These are phyloP conservation scores for Trichoplusia ni DNA, from an alignment of 1,140 invertebrate species.

Conservation along the genomic window DNA sequence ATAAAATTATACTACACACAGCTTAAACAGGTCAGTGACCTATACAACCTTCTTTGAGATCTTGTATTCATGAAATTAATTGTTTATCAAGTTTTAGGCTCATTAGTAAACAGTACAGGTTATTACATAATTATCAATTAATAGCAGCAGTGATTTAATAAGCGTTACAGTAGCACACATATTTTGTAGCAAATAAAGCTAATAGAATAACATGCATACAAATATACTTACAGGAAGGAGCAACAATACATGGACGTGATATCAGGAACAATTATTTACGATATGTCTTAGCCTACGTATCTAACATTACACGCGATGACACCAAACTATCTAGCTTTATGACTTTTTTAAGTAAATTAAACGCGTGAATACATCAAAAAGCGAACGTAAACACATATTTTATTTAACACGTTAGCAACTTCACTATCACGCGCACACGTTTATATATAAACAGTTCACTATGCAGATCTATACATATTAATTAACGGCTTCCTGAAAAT, in stretches of 20 bases:
- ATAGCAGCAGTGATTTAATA: not conserved
- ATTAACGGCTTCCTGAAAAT: slow-evolving; percentile 2
- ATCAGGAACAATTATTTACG: slow-evolving; percentile 52
- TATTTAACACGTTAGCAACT: slow-evolving; percentile 43
- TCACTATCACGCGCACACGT: slow-evolving; percentile 16
- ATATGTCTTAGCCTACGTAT: slow-evolving; percentile 37
- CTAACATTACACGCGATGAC: slow-evolving; percentile 32
- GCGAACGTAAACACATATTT: slow-evolving; percentile 50
- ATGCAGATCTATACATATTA: slow-evolving; percentile 11
- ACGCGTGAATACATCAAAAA: slow-evolving; percentile 37
- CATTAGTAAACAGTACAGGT: not conserved
- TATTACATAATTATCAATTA: not conserved
- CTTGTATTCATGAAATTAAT: too few species aligned
- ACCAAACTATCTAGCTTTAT: slow-evolving; percentile 30
- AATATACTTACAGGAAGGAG: slow-evolving; percentile 75
- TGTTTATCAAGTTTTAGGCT: too few species aligned
- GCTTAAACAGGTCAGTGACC: slow-evolving; percentile 9
- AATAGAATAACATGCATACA: not conserved
- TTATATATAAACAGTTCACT: slow-evolving; percentile 4
- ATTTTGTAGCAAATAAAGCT: not conserved
- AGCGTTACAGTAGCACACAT: not conserved
- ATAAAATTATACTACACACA: not conserved
- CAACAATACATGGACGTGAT: slow-evolving; percentile 80
- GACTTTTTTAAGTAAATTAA: slow-evolving; percentile 42
- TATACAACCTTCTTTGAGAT: not conserved